Percentiles rank a stretch among this genome's conserved stretches.
Conservation (phyloP, 2,888 invertebrate genomes). For the Agriopis leucophaearia region DNA sequence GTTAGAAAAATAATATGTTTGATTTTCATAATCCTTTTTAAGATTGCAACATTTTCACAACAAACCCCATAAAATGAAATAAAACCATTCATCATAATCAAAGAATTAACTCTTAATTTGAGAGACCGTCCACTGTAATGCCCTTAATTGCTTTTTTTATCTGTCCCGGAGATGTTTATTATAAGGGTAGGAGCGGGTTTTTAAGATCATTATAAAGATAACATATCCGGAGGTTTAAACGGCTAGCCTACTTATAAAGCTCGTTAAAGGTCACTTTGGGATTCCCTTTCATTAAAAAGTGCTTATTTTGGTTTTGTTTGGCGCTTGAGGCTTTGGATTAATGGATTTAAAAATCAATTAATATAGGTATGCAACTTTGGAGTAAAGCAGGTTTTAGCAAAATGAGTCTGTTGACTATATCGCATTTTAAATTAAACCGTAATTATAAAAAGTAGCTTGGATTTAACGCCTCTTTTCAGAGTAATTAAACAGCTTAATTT, state of each 20-base stretch:
- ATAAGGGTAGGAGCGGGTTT: constrained; percentile 13
- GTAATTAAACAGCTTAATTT: no score
- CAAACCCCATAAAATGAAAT: constrained; percentile 2
- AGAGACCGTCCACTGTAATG: constrained; percentile 27
- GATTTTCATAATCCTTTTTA: constrained; percentile 1
- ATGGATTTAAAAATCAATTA: no score
- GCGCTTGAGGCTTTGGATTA: no score
- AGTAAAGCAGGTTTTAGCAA: no score
- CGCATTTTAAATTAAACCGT: no score
- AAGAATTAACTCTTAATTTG: constrained; percentile 39
- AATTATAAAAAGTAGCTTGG: no score
- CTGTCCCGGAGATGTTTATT: constrained; percentile 19
- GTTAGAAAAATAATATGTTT: background rate
- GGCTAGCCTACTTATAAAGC: constrained; percentile 7
- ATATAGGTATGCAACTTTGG: no score
- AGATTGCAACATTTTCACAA: background rate
- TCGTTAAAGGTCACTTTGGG: constrained; percentile 1
- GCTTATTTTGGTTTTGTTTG: background rate
- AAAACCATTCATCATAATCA: constrained; percentile 32
- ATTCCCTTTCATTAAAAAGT: background rate
- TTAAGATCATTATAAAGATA: constrained; percentile 32
- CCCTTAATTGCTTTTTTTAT: constrained; percentile 40
- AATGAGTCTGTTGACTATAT: no score
- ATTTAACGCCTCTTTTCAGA: no score
- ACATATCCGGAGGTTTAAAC: constrained; percentile 14